These are phyloP conservation scores for Eutrigla gurnardus DNA, from an alignment of 2,797 vertebrate genomes.

Conservation along the genomic window DNA sequence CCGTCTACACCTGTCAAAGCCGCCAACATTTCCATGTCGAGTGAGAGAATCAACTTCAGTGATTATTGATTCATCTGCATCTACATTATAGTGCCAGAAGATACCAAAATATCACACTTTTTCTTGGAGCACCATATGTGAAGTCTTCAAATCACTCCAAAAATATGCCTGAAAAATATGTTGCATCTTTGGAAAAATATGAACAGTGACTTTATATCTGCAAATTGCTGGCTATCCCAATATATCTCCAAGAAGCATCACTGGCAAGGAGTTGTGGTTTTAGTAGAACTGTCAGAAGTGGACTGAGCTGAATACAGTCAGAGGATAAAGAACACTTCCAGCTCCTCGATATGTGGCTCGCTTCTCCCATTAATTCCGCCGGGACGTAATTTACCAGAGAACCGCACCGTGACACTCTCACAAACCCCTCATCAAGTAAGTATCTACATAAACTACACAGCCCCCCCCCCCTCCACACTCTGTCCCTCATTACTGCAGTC, in stretches of 20 bases:
- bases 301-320: neutral
- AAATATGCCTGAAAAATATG: too few relatives aligned
- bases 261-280: neutral
- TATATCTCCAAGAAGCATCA: neutral
- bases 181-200: too few relatives aligned
- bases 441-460: constrained; percentile 28
- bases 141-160: too few relatives aligned
- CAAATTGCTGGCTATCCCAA: neutral
- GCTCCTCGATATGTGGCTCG: neutral
- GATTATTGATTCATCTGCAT: neutral
- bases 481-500: constrained; percentile 44
- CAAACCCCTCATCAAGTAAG: constrained; percentile 33
- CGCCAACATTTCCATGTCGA: neutral
- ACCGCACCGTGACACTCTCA: constrained; percentile 16
- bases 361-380: constrained; percentile 3
- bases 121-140: too few relatives aligned
- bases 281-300: neutral
- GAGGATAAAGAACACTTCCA: neutral
- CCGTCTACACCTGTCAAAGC: neutral
- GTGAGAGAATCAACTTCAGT: neutral
- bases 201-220: neutral
- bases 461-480: constrained; percentile 9
- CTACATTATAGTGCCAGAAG: too few relatives aligned
- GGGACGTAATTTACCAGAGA: neutral
- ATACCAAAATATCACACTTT: too few relatives aligned